A percentile compares a stretch with the other conserved stretches of the same genome.
phyloP scores from a whole-genome alignment of 2,888 invertebrate genomes.

The Caenorhabditis auriculariae region DNA sequence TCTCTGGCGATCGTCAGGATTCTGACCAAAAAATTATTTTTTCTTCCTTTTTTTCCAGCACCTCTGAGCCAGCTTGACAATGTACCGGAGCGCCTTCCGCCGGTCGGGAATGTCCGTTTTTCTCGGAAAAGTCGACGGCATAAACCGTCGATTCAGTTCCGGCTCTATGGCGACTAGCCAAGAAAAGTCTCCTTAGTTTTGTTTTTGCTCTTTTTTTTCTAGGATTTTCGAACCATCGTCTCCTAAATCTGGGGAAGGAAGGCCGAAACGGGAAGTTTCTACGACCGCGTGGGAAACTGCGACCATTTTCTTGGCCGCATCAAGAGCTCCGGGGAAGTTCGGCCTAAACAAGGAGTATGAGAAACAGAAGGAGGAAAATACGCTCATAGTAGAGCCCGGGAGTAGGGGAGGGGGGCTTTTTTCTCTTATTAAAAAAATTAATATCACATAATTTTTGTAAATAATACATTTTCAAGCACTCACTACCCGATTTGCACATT shows the following conservation, averaged over 20 bases:
- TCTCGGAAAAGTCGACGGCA: conserved; percentile 97
- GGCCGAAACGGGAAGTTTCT: background rate
- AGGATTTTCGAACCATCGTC: background rate
- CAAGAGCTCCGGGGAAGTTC: conserved; percentile 1
- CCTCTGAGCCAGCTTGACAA: conserved; percentile 9
- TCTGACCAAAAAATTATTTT: background rate
- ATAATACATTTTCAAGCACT: too few relatives aligned
- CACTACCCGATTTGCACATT: too few relatives aligned
- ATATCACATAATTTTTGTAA: too few relatives aligned
- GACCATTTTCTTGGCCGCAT: background rate
- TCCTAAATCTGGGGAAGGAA: background rate
- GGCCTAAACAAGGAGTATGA: conserved; percentile 4
- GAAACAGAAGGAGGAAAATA: background rate
- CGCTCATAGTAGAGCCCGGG: too few relatives aligned
- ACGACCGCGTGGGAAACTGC: background rate
- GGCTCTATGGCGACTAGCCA: conserved; percentile 84
- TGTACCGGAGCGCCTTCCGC: conserved; percentile 9
- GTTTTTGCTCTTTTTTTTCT: too few relatives aligned
- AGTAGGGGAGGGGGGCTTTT: too few relatives aligned
- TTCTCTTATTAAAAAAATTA: too few relatives aligned
- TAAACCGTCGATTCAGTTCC: conserved; percentile 86
- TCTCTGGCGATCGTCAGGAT: background rate
- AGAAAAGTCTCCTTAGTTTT: conserved; percentile 38
- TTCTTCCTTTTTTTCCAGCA: background rate
- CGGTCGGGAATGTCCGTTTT: conserved; percentile 68